Conservation (phyloP, 1,140 invertebrate species). For the Musca vetustissima region DNA sequence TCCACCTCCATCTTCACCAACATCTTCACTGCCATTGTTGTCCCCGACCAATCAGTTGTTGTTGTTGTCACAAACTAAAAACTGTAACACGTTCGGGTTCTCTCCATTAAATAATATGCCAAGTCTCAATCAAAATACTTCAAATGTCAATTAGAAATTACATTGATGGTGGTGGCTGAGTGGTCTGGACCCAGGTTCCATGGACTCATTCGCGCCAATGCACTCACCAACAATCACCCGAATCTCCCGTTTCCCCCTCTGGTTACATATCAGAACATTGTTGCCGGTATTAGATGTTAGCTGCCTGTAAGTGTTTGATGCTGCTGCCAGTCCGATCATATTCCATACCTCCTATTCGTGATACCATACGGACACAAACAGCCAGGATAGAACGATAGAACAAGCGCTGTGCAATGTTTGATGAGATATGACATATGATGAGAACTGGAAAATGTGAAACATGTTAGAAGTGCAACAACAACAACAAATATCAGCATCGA, state of each 20-base stretch:
- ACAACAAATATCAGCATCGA: background rate
- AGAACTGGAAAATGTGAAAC: constrained; percentile 19
- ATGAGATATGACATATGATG: constrained; percentile 22
- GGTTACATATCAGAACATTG: background rate
- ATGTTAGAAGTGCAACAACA: background rate
- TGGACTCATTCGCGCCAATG: no score
- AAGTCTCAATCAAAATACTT: constrained; percentile 23
- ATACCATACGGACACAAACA: no score
- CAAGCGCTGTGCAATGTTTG: background rate
- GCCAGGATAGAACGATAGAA: background rate
- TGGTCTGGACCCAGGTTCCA: no score
- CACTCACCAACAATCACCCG: no score
- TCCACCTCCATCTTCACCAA: no score
- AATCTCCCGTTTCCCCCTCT: no score
- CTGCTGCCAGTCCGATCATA: background rate
- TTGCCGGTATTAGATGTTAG: background rate
- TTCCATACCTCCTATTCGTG: background rate
- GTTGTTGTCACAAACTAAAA: no score
- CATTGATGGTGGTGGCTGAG: no score
- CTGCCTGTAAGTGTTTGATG: background rate
- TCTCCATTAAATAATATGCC: constrained; percentile 22
- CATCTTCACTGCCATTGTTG: no score
- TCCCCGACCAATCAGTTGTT: no score
- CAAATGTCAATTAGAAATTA: constrained; percentile 18
- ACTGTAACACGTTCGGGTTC: constrained; percentile 12